Percentiles rank a stretch among this genome's conserved stretches.
These are phyloP conservation scores for Elaphurus davidianus DNA, from an alignment of 2,113 vertebrate genomes.

Conservation along the genomic window DNA sequence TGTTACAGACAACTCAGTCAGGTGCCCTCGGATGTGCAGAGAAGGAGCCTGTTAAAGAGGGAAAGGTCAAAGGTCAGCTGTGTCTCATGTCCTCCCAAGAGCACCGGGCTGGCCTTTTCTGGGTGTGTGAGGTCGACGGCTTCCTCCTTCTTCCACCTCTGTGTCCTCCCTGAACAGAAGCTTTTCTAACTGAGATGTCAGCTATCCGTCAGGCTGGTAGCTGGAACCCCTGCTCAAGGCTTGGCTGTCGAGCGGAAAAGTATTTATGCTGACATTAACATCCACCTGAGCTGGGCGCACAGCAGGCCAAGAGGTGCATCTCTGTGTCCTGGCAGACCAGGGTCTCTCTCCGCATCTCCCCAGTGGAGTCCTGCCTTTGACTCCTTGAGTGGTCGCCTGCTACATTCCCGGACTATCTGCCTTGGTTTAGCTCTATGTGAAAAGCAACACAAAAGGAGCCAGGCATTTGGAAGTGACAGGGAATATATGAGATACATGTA, in stretches of 20 bases:
- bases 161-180: not conserved
- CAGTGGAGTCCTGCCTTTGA: not conserved
- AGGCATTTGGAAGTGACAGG: not conserved
- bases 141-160: not conserved
- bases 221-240: not conserved
- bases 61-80: not conserved
- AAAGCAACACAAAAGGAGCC: not conserved
- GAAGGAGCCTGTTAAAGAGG: not conserved
- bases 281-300: not conserved
- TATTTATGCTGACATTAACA: not conserved
- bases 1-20: not conserved
- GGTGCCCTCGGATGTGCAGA: not conserved
- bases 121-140: not conserved
- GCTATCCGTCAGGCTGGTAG: not conserved
- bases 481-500: not conserved
- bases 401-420: not conserved
- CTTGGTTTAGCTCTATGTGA: not conserved
- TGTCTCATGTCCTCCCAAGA: accelerated
- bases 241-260: not conserved
- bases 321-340: not conserved
- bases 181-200: not conserved
- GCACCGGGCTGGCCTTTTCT: accelerated
- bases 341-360: not conserved
- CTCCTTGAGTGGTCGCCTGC: not conserved
- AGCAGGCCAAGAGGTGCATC: not conserved